phyloP scores from a whole-genome alignment of 2,888 invertebrate genomes.

The Amphipoea oculea region DNA sequence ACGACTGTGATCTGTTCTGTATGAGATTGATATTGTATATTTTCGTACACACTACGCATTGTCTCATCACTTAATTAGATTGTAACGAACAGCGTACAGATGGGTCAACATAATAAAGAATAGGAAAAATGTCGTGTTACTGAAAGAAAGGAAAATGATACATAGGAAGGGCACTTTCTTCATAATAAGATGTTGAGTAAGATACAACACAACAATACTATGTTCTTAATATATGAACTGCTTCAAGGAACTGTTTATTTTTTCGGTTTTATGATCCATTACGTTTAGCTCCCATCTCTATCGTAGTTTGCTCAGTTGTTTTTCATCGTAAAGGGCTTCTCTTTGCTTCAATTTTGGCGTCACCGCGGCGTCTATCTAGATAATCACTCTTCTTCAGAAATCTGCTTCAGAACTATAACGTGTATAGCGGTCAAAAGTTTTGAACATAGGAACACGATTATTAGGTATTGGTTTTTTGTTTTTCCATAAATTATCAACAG shows the following conservation, averaged over 20 bases:
- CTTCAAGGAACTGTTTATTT: conserved; percentile 19
- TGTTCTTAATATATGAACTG: conserved; percentile 25
- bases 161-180: not conserved
- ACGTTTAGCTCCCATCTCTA: conserved; percentile 17
- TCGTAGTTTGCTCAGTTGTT: conserved; percentile 35
- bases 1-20: conserved; percentile 14
- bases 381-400: conserved; percentile 8
- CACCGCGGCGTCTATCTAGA: not conserved
- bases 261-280: conserved; percentile 27
- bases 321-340: conserved; percentile 15
- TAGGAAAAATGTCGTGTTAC: conserved; percentile 39
- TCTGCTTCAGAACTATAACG: conserved; percentile 2
- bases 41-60: conserved; percentile 42
- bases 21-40: conserved; percentile 43
- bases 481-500: not conserved
- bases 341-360: conserved; percentile 8
- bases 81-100: conserved; percentile 50
- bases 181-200: conserved; percentile 31
- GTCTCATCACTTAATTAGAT: conserved; percentile 55
- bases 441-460: not conserved
- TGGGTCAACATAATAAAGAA: conserved; percentile 50
- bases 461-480: not conserved
- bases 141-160: conserved; percentile 30
- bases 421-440: not conserved
- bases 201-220: conserved; percentile 8